Evolutionary conservation across 2,113 vertebrate species (phyloP).

Genomic region (Forbesichthys agassizii): DNA sequence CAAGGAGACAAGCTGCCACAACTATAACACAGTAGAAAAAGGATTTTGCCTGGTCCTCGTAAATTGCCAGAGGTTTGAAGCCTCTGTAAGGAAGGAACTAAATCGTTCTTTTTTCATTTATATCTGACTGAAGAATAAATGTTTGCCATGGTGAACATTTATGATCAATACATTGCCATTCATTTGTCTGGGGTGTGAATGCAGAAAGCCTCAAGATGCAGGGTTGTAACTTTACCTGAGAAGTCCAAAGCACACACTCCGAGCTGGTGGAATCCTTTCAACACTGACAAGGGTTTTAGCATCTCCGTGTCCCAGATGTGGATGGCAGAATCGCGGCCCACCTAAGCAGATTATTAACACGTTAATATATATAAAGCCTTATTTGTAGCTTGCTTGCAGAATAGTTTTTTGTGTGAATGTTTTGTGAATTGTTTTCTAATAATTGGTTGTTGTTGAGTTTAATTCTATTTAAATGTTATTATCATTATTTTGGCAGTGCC

Average conservation of each 20-base stretch:
- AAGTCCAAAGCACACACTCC: constrained; percentile 96
- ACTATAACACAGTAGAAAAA: constrained; percentile 28
- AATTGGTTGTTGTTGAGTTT: no score
- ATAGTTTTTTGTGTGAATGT: no score
- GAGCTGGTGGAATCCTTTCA: constrained; percentile 94
- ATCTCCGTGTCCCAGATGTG: constrained; percentile 97
- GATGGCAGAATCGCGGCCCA: constrained; percentile 92
- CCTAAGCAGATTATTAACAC: constrained; percentile 73
- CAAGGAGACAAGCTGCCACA: constrained; percentile 27
- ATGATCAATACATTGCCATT: no score
- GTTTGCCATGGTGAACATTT: not conserved
- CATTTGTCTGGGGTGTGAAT: not conserved
- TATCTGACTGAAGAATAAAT: constrained; percentile 11
- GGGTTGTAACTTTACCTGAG: constrained; percentile 82
- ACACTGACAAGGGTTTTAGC: constrained; percentile 89
- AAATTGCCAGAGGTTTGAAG: constrained; percentile 34
- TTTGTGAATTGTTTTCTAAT: no score
- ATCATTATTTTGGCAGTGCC: no score
- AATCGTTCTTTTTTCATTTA: constrained; percentile 6
- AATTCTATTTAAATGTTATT: no score
- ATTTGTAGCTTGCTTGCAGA: no score
- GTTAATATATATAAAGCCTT: constrained; percentile 15
- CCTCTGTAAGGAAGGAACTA: constrained; percentile 15
- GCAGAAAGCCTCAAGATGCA: not conserved
- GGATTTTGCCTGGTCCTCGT: constrained; percentile 13